Evolutionary conservation across 2,888 invertebrate species (phyloP), one percentile per base, ranked within the genome.

Genomic region (Drosophila mettleri): DNA sequence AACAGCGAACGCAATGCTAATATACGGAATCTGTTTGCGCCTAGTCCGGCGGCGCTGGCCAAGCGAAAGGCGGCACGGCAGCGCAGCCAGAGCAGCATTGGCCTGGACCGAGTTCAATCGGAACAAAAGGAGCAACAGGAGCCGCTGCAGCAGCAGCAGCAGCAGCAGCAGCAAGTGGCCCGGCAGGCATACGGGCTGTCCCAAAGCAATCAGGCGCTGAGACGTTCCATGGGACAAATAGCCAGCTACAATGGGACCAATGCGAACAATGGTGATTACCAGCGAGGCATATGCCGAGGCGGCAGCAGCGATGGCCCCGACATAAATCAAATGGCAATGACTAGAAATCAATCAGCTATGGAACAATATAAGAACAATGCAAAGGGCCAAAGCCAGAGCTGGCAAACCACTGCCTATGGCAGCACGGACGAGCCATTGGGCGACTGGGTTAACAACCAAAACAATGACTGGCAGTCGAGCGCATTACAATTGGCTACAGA

Each of bases 21-120:
- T 70, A 80, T 90, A 78, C 87, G 90, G 69, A 89, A 80, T 68
- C 78, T 90, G 63, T 91, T 90, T 75, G 85, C 88, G 51, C 83
- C 86, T 41, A 59, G 87, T 18, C 52, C 84, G n/a, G 64, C 74
- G 8, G 18, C 54, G 18, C 36, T 80, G 72, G 78, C 88, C 16
- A 74, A 69, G 43, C 68, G 69, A 20, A 88, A 79, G 64, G 80
- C 79, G 27, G 72, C 57, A 7, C 67, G 88, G 38, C 73, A 76
- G 34, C 80, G 89, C 46, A 87, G 89, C 54, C 79, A 78, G 49
- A 86, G 81, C 53, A 89, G 73, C 52, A 79, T 85, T 34, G 85
- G 88, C 58, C 65, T 86, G 38, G 83, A 85, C 49, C 63, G 85
- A 7, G 52, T 49, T 24, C 54, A 48, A 8, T 1, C 1, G 24